Percentiles rank a stretch among this genome's conserved stretches.
phyloP scores from a whole-genome alignment of 2,888 invertebrate genomes.

The Athalia cordata region DNA sequence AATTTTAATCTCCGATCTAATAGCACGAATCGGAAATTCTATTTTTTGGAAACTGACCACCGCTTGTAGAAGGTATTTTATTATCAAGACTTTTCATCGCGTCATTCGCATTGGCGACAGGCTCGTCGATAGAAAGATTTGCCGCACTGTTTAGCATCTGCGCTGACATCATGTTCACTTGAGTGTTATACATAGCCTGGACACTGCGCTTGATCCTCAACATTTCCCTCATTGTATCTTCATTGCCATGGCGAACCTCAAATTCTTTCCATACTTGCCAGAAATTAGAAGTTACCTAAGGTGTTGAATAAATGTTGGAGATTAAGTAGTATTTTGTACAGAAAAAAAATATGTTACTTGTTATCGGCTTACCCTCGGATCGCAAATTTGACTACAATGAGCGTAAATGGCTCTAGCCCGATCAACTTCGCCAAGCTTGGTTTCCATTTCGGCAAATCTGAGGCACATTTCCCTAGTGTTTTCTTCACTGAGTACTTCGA shows the following conservation, averaged over 20 bases:
- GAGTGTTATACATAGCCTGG: conserved; percentile 98
- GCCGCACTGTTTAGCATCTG: conserved; percentile 92
- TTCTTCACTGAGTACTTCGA: conserved; percentile 93
- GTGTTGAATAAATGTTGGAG: not conserved
- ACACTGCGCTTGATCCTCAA: conserved; percentile 97
- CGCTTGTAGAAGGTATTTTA: conserved; percentile 77
- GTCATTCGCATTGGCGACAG: conserved; percentile 86
- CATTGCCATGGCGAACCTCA: conserved; percentile 98
- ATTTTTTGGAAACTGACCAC: conserved; percentile 7
- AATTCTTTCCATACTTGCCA: conserved; percentile 99
- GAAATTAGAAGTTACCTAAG: conserved; percentile 86
- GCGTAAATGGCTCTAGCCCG: conserved; percentile 97
- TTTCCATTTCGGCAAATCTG: conserved; percentile 98
- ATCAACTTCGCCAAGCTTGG: conserved; percentile 98
- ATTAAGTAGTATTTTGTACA: not conserved
- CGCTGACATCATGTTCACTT: conserved; percentile 99
- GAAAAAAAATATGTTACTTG: not conserved
- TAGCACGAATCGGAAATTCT: not conserved
- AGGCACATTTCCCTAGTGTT: conserved; percentile 97
- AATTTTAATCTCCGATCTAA: not conserved
- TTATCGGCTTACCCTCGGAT: conserved; percentile 86
- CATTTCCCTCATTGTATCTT: conserved; percentile 99
- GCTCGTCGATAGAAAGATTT: conserved; percentile 80
- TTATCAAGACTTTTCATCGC: conserved; percentile 93
- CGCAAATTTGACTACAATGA: conserved; percentile 99